These are phyloP conservation scores for Albula glossodonta DNA, from an alignment of 2,113 vertebrate species.

Conservation along the genomic window DNA sequence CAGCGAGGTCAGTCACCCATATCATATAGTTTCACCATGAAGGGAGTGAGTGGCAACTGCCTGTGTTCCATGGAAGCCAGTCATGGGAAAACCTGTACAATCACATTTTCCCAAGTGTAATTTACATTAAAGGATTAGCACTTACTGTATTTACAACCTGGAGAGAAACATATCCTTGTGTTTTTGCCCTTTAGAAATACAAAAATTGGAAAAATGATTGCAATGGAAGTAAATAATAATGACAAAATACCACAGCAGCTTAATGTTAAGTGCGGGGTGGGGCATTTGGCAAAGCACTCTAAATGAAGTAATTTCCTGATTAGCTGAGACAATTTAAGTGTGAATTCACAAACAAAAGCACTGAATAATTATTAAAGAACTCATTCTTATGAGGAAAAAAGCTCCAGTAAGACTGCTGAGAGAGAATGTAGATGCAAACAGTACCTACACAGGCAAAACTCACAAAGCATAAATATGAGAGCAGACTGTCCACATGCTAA, in stretches of 20 bases:
- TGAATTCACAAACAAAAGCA: too few species aligned
- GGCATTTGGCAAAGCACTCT: too few species aligned
- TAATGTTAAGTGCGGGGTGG: neutral
- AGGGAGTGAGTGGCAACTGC: neutral
- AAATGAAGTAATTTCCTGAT: too few species aligned
- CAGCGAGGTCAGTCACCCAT: neutral
- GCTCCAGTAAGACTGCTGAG: too few species aligned
- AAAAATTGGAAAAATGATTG: neutral
- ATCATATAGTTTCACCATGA: neutral
- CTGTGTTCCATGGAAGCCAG: neutral
- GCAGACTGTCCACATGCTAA: too few species aligned
- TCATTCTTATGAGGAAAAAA: too few species aligned
- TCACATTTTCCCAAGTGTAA: neutral
- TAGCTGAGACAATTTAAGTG: too few species aligned
- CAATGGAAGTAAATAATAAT: neutral
- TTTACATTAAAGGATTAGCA: conserved; percentile 18
- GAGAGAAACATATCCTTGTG: neutral
- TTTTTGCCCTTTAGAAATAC: neutral
- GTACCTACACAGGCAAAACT: too few species aligned
- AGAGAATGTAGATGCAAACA: too few species aligned
- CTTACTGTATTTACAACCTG: conserved; percentile 17
- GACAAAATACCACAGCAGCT: neutral
- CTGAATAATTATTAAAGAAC: too few species aligned
- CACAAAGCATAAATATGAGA: too few species aligned
- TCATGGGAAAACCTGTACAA: neutral